phyloP scores from a whole-genome alignment of 2,888 invertebrate species.

The Himalopsyche kuldschensis region DNA sequence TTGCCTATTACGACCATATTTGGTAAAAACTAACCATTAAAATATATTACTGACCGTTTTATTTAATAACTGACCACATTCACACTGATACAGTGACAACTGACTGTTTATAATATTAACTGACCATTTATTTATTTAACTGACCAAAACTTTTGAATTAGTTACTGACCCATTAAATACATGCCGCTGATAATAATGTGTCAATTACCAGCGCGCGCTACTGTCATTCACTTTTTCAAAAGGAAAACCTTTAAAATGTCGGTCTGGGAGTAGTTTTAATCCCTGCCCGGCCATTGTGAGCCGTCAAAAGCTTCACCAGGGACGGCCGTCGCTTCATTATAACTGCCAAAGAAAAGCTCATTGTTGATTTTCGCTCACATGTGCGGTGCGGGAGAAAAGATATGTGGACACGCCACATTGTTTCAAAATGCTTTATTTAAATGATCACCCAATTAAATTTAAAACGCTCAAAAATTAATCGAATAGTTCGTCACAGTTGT shows the following conservation, averaged over 20 bases:
- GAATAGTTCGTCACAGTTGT: too few relatives aligned
- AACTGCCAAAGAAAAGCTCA: constrained; percentile 3
- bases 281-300: background rate
- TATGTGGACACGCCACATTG: background rate
- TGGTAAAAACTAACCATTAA: too few relatives aligned
- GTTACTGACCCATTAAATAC: too few relatives aligned
- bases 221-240: background rate
- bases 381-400: background rate
- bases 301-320: background rate
- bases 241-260: constrained; percentile 5
- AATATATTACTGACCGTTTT: too few relatives aligned
- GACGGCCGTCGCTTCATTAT: background rate
- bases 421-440: background rate
- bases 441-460: too few relatives aligned
- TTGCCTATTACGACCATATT: too few relatives aligned
- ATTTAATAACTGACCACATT: too few relatives aligned
- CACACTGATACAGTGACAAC: too few relatives aligned
- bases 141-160: too few relatives aligned
- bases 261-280: background rate
- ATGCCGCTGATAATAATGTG: background rate
- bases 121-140: too few relatives aligned
- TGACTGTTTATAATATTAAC: too few relatives aligned
- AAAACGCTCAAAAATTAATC: too few relatives aligned
- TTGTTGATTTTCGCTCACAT: background rate
- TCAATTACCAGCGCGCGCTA: background rate